Evolutionary conservation across 2,113 vertebrate species (phyloP), one percentile per base, ranked within the genome.

Genomic region (Panthera uncia): DNA sequence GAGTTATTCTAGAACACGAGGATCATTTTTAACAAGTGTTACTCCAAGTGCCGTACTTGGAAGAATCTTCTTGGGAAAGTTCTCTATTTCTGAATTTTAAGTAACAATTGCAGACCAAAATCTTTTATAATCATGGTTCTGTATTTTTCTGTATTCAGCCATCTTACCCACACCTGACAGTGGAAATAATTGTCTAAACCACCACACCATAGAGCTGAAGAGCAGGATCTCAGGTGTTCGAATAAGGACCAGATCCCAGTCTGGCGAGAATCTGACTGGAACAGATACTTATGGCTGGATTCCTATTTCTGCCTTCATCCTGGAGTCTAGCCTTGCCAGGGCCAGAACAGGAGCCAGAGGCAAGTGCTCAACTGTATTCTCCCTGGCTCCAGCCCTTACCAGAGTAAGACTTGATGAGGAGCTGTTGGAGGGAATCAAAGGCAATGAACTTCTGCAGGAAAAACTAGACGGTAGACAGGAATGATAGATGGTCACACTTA

Each of bases 181-280:
- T 91, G 85, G 91, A 98, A 97, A 95, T 95, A 89, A 95, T 74
- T 91, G 18, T 90, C 68, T 96, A 79, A 94, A 81, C 57, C 61
- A 81, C 55, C n/a, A 93, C 92, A 97, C 27, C 23, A 68, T 19
- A 73, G 71, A 89, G 80, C 86, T 89, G 68, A 85, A 76, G 84
- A 85, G 16, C 41, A 63, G 31, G 38, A 27, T 85, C 65, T 97
- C 95, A 90, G 86, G 96, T 97, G 92, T 97, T 97, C 89, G 96
- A 92, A 92, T 86, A 86, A 94, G 83, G 69, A 52, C 50, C 74
- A 95, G 80, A 94, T 91, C 18, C 41, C 18, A 90, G 50, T 13
- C 61, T 97, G 89, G 87, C 36, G 45, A 92, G 87, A 95, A 78
- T 27, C 36, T 79, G n/a, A 73, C 57, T 97, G 95, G 89, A 94